These are phyloP conservation scores for Hydrochoerus hydrochaeris DNA, from an alignment of 2,113 vertebrate genomes.

Conservation along the genomic window DNA sequence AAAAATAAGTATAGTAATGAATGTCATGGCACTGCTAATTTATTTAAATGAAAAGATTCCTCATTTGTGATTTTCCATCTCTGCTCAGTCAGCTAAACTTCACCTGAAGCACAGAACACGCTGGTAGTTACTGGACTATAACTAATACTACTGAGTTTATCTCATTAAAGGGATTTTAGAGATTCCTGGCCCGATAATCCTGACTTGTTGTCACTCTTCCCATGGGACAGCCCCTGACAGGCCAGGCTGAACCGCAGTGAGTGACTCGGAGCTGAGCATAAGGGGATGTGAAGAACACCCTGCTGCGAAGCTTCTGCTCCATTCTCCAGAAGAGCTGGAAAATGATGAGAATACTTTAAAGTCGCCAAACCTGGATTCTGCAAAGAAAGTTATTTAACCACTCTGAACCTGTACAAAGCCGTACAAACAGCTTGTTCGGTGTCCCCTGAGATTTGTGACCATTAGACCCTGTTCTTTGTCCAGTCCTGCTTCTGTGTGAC, in stretches of 20 bases:
- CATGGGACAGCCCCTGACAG: conserved; percentile 17
- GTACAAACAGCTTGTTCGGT: not conserved
- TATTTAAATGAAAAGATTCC: conserved; percentile 62
- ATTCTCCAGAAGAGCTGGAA: not conserved
- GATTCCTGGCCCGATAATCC: not conserved
- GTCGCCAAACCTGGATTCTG: not conserved
- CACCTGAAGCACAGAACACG: not conserved
- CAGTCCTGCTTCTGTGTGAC: not conserved
- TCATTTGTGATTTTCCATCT: conserved; percentile 24
- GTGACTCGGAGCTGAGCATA: not conserved
- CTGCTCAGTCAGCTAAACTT: conserved; percentile 23
- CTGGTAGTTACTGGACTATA: conserved; percentile 18
- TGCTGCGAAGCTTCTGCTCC: conserved; percentile 21
- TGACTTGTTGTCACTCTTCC: not conserved
- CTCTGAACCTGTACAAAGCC: not conserved
- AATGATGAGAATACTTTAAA: not conserved
- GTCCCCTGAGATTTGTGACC: not conserved
- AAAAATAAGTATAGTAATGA: conserved; percentile 44
- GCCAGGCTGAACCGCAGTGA: not conserved
- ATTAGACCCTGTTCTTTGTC: not conserved
- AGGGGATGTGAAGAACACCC: not conserved
- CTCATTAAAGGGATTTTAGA: conserved; percentile 50
- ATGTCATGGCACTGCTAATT: conserved; percentile 9
- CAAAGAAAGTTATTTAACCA: not conserved
- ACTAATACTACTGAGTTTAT: not conserved